A percentile compares a stretch with the other conserved stretches of the same genome.
Evolutionary conservation across 2,888 invertebrate species (phyloP).

Genomic region (Meghimatium bilineatum): DNA sequence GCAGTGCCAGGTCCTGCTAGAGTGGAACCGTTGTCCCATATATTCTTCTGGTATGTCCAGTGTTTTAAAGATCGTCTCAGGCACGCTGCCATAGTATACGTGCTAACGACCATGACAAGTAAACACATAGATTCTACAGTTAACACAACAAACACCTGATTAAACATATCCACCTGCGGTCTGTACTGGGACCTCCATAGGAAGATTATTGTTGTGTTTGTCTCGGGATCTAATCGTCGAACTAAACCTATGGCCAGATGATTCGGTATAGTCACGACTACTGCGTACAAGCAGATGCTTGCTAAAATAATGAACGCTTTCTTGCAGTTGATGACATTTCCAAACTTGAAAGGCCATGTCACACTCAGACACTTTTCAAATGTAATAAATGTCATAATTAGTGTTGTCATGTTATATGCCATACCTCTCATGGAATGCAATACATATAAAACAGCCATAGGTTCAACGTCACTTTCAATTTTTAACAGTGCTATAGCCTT

Average conservation of each 20-base stretch:
- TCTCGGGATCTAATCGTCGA: neutral
- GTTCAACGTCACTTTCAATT: neutral
- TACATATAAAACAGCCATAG: neutral
- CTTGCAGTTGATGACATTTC: neutral
- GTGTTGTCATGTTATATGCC: constrained; percentile 5
- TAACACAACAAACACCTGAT: neutral
- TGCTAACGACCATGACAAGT: neutral
- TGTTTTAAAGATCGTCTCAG: neutral
- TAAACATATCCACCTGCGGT: neutral
- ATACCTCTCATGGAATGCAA: neutral
- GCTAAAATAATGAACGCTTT: constrained; percentile 2
- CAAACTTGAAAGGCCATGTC: constrained; percentile 9
- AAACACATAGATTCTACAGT: neutral
- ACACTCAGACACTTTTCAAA: constrained; percentile 10
- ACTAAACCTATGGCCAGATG: neutral
- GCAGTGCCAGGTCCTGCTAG: neutral
- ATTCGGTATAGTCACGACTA: neutral
- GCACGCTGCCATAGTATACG: neutral
- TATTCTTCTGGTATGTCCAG: neutral
- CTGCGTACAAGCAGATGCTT: neutral
- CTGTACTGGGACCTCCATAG: neutral
- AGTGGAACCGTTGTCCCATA: neutral
- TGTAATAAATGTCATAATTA: neutral
- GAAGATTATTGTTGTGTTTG: neutral
- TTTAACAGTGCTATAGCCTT: neutral